phyloP scores from a whole-genome alignment of 2,888 invertebrate species.

The Lottia scabra region DNA sequence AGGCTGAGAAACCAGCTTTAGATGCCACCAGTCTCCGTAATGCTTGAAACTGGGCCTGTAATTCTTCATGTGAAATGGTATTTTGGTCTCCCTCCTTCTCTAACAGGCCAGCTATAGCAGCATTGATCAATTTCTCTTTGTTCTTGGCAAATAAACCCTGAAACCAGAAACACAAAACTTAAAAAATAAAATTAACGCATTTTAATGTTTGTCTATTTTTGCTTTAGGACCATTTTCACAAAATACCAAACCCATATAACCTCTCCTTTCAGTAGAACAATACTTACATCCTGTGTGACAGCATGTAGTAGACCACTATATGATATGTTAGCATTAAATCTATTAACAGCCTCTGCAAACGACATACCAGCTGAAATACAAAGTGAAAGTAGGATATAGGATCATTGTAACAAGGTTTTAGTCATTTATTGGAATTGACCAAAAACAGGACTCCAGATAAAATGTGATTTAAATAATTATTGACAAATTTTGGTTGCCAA shows the following conservation, averaged over 20 bases:
- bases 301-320: constrained; percentile 97
- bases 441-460: no score
- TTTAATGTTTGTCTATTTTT: no score
- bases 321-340: constrained; percentile 97
- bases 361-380: constrained; percentile 72
- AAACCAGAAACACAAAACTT: constrained; percentile 45
- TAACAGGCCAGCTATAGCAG: constrained; percentile 87
- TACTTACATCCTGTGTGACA: constrained; percentile 92
- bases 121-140: constrained; percentile 95
- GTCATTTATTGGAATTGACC: no score
- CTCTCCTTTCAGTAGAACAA: neutral
- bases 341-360: constrained; percentile 85
- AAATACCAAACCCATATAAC: no score
- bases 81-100: constrained; percentile 74
- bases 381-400: no score
- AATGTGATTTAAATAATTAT: no score
- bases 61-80: constrained; percentile 72
- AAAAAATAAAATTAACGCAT: no score
- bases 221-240: no score
- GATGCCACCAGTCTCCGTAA: constrained; percentile 93
- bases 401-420: no score
- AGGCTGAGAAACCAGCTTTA: constrained; percentile 97
- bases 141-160: constrained; percentile 96
- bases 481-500: no score
- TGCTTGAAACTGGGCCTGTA: constrained; percentile 96